Evolutionary conservation across 2,888 invertebrate genomes (phyloP).

Genomic region (Heliconius cydno): DNA sequence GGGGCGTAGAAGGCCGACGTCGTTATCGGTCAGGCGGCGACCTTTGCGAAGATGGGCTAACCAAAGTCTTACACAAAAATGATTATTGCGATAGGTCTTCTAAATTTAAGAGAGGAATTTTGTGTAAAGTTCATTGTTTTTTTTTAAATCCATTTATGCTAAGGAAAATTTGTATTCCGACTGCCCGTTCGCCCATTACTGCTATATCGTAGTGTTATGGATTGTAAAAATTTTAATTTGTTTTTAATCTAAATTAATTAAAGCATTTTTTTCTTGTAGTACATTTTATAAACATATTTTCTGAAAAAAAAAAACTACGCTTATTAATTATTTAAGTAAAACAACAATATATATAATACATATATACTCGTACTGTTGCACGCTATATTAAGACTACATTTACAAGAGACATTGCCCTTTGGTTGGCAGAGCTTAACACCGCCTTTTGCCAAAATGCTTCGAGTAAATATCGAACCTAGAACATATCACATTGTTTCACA

Average conservation of each 20-base stretch:
- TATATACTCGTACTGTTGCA: too few species aligned
- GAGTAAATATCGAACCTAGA: too few species aligned
- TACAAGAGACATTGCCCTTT: too few species aligned
- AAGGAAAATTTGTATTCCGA: neutral
- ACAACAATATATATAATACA: too few species aligned
- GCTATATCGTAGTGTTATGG: too few species aligned
- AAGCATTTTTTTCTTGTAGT: neutral
- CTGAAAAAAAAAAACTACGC: neutral
- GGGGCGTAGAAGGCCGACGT: conserved; percentile 73
- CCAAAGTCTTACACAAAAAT: conserved; percentile 46
- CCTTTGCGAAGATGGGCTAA: conserved; percentile 73
- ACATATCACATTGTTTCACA: too few species aligned
- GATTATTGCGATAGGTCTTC: conserved; percentile 36
- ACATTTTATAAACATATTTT: neutral
- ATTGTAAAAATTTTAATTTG: too few species aligned
- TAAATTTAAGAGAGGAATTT: conserved; percentile 2
- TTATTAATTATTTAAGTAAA: too few species aligned
- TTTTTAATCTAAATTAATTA: neutral
- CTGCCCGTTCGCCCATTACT: too few species aligned
- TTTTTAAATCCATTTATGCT: neutral
- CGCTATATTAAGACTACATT: too few species aligned
- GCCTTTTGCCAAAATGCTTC: too few species aligned
- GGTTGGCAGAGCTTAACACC: too few species aligned
- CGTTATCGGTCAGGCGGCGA: conserved; percentile 78
- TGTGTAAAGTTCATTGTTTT: neutral